A percentile compares a stretch with the other conserved stretches of the same genome.
Evolutionary conservation across 2,888 invertebrate genomes (phyloP).

Genomic region (Pollenia angustigena): DNA sequence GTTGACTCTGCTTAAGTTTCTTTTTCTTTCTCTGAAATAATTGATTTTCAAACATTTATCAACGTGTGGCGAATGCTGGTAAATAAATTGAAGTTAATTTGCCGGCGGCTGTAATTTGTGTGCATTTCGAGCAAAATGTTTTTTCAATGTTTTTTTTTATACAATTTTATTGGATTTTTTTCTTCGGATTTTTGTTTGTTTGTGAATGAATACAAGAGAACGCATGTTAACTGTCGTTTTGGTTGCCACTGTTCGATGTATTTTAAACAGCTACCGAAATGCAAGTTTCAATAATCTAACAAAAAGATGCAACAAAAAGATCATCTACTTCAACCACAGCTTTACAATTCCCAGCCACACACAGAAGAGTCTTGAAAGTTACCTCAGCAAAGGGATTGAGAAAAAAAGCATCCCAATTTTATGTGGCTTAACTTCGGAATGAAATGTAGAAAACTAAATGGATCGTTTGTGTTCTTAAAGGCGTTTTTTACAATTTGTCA

Average conservation of each 20-base stretch:
- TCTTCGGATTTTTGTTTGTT: slow-evolving; percentile 25
- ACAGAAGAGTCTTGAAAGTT: slow-evolving; percentile 3
- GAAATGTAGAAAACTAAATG: slow-evolving; percentile 61
- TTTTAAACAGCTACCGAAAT: slow-evolving; percentile 81
- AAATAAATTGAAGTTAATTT: slow-evolving; percentile 67
- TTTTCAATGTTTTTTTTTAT: slow-evolving; percentile 39
- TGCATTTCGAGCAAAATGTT: slow-evolving; percentile 48
- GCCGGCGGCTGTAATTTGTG: slow-evolving; percentile 71
- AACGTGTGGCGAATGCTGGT: slow-evolving; percentile 56
- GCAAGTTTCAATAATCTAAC: slow-evolving; percentile 58
- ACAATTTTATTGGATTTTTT: neutral
- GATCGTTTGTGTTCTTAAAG: slow-evolving; percentile 75
- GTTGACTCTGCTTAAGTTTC: neutral
- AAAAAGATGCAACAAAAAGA: slow-evolving; percentile 52
- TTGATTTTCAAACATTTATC: slow-evolving; percentile 70
- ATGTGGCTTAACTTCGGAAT: neutral
- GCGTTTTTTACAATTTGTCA: slow-evolving; percentile 81
- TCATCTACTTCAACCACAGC: slow-evolving; percentile 28
- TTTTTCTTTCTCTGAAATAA: slow-evolving; percentile 57
- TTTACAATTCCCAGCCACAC: neutral
- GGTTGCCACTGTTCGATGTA: slow-evolving; percentile 82
- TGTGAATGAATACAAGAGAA: slow-evolving; percentile 50
- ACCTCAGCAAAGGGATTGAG: neutral
- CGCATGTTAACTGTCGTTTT: slow-evolving; percentile 81
- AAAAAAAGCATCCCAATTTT: neutral